A percentile compares a stretch with the other conserved stretches of the same genome.
Conservation (phyloP, 2,113 vertebrate species). For the Pterocles orientalis region DNA sequence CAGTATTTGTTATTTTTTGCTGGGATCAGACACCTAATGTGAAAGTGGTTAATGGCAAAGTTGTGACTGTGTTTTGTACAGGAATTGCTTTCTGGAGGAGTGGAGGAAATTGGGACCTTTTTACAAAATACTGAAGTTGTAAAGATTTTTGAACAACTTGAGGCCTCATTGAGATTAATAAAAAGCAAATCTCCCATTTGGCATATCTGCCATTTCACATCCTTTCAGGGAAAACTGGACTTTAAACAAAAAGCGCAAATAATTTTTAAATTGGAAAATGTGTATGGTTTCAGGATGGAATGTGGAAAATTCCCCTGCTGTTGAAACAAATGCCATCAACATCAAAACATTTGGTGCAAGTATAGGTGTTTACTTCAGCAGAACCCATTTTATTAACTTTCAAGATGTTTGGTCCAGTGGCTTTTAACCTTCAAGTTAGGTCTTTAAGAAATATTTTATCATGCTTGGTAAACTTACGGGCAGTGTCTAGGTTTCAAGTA, state of each 20-base stretch:
- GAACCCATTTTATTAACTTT: neutral
- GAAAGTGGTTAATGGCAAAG: neutral
- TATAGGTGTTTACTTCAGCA: neutral
- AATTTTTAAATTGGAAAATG: neutral
- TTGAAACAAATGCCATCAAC: neutral
- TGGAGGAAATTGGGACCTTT: neutral
- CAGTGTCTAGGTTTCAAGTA: neutral
- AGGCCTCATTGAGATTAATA: neutral
- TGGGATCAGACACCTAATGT: neutral
- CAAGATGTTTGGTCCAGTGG: neutral
- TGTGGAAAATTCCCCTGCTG: neutral
- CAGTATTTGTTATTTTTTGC: neutral
- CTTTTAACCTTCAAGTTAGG: neutral
- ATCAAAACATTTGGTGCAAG: neutral
- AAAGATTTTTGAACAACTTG: neutral
- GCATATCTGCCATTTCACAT: neutral
- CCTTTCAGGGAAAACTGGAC: neutral
- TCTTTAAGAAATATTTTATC: neutral
- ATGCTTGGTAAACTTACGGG: fast-evolving
- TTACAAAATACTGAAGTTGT: neutral
- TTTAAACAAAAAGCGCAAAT: neutral
- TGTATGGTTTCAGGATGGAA: neutral
- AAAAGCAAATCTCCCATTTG: neutral
- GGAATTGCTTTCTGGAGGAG: neutral
- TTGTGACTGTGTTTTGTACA: neutral